Base-by-base conservation (phyloP, 2,797 vertebrate genomes). In the Phrynocephalus guinanensis region DNA sequence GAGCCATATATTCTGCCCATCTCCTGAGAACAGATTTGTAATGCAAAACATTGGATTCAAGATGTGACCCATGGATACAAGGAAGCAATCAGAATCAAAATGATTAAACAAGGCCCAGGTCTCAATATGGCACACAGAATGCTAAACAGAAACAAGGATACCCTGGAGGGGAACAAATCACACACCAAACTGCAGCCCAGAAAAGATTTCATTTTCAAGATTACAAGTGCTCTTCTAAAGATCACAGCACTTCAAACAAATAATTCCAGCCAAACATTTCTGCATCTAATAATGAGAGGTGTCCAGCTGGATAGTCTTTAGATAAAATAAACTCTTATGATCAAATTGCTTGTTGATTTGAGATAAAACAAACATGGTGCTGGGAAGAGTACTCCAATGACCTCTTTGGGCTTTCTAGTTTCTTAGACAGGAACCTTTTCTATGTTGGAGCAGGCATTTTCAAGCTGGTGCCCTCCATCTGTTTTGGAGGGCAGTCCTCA, bases 21-120 rank as follows among this genome's bases (percentile, higher is more conserved):
- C 96, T 95, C 96, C 82, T 68, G 95, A 96, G 95, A 95, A 89
- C 86, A 28, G 91, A 96, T 97, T 95, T 96, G 96, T 95, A 96
- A 97, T 96, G 95, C 96, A 97, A 96, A 96, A 95, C 88, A 92
- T 93, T 84, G 92, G 91, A 96, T 95, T 94, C 92, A 96, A 96
- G 94, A 96, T 93, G 94, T 60, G 87, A 94, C 94, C 95, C 89
- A 88, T 83, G 92, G 95, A 95, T 95, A 95, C 93, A 95, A 91
- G 94, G 94, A 96, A 95, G 94, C 94, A 96, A 96, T 96, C 94
- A 96, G 94, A 95, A 96, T 93, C 93, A 94, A 93, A 94, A 91
- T 95, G 96, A 97, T 96, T 97, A 96, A 95, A 96, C 95, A 95
- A 95, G 95, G 94, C 95, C 91, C 88, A 84, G 87, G 95, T 90